Evolutionary conservation across 2,113 vertebrate genomes (phyloP), one percentile per base, ranked within the genome.

Genomic region (Campylomormyrus tamandua): DNA sequence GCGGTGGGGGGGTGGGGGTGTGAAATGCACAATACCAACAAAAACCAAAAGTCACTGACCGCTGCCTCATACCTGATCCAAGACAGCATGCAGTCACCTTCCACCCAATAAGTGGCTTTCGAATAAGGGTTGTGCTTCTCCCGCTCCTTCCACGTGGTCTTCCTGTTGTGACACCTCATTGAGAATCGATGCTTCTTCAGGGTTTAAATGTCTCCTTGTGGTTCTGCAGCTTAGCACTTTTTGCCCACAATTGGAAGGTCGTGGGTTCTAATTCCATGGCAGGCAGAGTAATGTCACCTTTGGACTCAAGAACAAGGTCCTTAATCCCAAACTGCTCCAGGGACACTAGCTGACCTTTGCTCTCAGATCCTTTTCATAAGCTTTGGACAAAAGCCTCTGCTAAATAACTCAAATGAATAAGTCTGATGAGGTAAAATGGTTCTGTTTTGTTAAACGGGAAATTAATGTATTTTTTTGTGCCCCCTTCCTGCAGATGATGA

Each of bases 401-500:
- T 66, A 58, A 58, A 27, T 70, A 31, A 70, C n/a, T 70, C 13
- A 70, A 31, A 31, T 70, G 62, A 13, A 31, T 31, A 24, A 62
- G 62, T 70, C 27, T 70, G 83, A 4, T 58, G 77, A 8, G 83
- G 45, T 48, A 84, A 84, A 46, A 24, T 24, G 39, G 45, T 84
- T 48, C 42, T 11, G 39, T 24, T 84, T 19, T 46, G 77, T 84
- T 84, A 48, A 21, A 46, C 0, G 83, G 21, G 19, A n/a, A 46
- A 48, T 53, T 27, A 87, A 53, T 62, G 27, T 53, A 27, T 87
- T 52, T 10, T 11, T 83, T n/a, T 87, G 10, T 56, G 84, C 85
- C 42, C 87, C 45, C 56, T 90, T 48, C 92, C 89, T 89, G 89
- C 96, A 99, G 98, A 99, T 99, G 98, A 99, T 99, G 98, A 97